Conservation (phyloP, 2,113 vertebrate species). For the Notechis scutatus region DNA sequence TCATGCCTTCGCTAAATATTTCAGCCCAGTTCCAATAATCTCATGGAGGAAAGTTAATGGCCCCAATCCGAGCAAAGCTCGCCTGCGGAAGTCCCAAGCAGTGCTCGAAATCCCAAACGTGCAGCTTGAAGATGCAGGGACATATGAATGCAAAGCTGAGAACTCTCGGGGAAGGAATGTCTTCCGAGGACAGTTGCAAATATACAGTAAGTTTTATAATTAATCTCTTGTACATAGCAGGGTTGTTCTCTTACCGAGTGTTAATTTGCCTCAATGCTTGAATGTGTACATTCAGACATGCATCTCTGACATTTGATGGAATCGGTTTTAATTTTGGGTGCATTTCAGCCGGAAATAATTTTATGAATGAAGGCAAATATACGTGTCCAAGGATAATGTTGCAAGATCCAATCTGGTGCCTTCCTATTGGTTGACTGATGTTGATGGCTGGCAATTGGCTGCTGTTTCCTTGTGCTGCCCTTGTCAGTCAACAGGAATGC, state of each 20-base stretch:
- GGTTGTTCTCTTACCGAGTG: not conserved
- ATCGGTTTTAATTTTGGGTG: not conserved
- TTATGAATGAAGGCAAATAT: not conserved
- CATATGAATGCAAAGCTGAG: constrained; percentile 93
- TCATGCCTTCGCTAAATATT: constrained; percentile 53
- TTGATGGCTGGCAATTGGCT: too few relatives aligned
- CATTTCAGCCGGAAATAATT: not conserved
- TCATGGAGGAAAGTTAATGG: constrained; percentile 95
- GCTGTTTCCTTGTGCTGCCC: too few relatives aligned
- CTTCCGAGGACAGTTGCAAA: constrained; percentile 91
- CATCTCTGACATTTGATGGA: not conserved
- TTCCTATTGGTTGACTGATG: too few relatives aligned
- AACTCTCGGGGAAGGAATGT: constrained; percentile 89
- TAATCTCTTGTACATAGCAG: not conserved
- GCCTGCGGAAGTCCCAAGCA: constrained; percentile 92
- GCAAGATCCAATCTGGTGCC: too few relatives aligned
- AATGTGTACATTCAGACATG: not conserved
- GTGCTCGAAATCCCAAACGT: constrained; percentile 94
- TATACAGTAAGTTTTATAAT: constrained; percentile 86
- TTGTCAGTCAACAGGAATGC: too few relatives aligned
- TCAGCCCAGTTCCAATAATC: constrained; percentile 93
- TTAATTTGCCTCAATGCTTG: not conserved
- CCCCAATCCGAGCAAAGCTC: constrained; percentile 90
- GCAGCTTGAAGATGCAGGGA: constrained; percentile 89
- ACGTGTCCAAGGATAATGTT: too few relatives aligned